Evolutionary conservation across 1,140 invertebrate species (phyloP).

Genomic region (Drosophila pseudoobscura): DNA sequence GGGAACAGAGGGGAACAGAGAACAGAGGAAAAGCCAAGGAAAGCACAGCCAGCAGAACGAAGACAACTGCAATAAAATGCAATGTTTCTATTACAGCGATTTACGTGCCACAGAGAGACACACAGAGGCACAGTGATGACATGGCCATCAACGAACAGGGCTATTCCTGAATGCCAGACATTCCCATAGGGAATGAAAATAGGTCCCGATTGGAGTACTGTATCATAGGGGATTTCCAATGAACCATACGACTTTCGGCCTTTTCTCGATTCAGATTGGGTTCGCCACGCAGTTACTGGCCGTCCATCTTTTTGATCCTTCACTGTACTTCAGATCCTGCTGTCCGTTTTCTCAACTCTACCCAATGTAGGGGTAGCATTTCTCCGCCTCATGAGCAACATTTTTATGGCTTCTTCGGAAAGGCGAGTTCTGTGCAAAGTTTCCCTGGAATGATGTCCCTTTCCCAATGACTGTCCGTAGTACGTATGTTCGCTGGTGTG

Average conservation of each 20-base stretch:
- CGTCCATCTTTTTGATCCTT: neutral
- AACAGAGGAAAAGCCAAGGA: conserved; percentile 12
- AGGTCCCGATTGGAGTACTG: too few species aligned
- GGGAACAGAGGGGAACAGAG: neutral
- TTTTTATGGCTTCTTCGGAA: conserved; percentile 71
- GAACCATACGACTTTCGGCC: too few species aligned
- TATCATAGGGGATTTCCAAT: too few species aligned
- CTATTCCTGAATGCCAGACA: too few species aligned
- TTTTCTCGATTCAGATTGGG: too few species aligned
- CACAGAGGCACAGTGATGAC: conserved; percentile 23
- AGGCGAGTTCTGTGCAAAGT: conserved; percentile 53
- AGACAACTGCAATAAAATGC: conserved; percentile 77
- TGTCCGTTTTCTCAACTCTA: too few species aligned
- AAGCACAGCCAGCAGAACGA: conserved; percentile 41
- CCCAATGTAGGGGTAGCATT: neutral
- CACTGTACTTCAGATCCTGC: conserved; percentile 17
- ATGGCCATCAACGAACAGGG: neutral
- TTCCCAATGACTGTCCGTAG: conserved; percentile 33
- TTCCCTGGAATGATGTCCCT: conserved; percentile 57
- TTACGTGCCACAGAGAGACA: conserved; percentile 54
- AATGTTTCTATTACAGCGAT: conserved; percentile 78
- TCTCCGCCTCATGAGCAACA: conserved; percentile 54
- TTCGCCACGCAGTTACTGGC: neutral
- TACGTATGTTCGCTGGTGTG: conserved; percentile 1
- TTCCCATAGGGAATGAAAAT: too few species aligned